Conservation (phyloP, 2,888 invertebrate species). For the Hedya salicella region DNA sequence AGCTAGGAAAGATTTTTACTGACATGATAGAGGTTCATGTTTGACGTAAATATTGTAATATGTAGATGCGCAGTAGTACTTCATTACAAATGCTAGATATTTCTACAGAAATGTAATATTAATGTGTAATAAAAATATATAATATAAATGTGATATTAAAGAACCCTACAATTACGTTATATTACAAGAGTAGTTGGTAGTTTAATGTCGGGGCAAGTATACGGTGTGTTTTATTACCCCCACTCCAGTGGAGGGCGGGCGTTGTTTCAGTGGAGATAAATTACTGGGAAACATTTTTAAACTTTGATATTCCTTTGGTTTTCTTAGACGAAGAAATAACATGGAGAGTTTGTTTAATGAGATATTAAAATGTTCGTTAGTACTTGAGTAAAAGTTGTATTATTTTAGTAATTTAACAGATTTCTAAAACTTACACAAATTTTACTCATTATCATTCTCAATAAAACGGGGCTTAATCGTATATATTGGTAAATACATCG, state of each 20-base stretch:
- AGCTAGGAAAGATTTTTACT: too few relatives aligned
- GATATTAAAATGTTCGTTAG: not conserved
- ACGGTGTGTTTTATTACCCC: slow-evolving; percentile 31
- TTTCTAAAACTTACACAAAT: not conserved
- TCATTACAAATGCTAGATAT: too few relatives aligned
- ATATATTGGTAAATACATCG: too few relatives aligned
- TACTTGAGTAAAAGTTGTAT: not conserved
- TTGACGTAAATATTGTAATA: too few relatives aligned
- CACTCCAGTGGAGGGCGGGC: not conserved
- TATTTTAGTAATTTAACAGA: too few relatives aligned
- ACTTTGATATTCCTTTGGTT: slow-evolving; percentile 18
- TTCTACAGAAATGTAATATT: too few relatives aligned
- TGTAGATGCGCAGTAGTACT: too few relatives aligned
- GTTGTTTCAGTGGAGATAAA: slow-evolving; percentile 17
- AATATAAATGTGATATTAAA: too few relatives aligned
- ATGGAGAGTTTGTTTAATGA: slow-evolving; percentile 1
- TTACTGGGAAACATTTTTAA: slow-evolving; percentile 21
- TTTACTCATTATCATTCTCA: not conserved
- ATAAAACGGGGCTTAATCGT: too few relatives aligned
- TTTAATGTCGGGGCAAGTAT: slow-evolving; percentile 1
- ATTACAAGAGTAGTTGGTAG: not conserved
- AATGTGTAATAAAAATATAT: too few relatives aligned
- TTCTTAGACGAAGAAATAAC: slow-evolving; percentile 16
- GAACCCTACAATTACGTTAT: too few relatives aligned
- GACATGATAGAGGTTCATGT: too few relatives aligned